Conservation (phyloP, 2,113 vertebrate species). For the Solea senegalensis region DNA sequence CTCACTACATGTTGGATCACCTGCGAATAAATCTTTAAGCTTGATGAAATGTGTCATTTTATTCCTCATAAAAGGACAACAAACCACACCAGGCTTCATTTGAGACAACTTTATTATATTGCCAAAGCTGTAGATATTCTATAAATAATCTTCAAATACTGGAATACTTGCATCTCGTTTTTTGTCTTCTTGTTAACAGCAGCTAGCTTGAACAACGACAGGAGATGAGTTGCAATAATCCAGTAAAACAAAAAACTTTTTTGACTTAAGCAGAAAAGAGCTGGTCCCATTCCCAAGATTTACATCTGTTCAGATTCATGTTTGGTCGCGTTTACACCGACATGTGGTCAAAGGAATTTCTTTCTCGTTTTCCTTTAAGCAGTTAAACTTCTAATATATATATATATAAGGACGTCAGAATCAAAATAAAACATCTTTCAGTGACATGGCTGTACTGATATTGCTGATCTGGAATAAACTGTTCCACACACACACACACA, state of each 20-base stretch:
- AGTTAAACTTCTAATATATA: slow-evolving; percentile 51
- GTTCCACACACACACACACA: slow-evolving; percentile 28
- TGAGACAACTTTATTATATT: slow-evolving; percentile 83
- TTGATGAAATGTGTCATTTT: neutral
- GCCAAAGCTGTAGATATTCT: slow-evolving; percentile 83
- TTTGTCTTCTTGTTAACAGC: slow-evolving; percentile 53
- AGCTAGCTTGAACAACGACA: slow-evolving; percentile 49
- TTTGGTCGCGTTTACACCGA: slow-evolving; percentile 16
- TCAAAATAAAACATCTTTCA: slow-evolving; percentile 57
- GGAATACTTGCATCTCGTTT: slow-evolving; percentile 73
- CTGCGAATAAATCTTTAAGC: too few species aligned
- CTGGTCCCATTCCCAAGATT: slow-evolving; percentile 11
- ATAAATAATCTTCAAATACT: slow-evolving; percentile 77
- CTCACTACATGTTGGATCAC: too few species aligned
- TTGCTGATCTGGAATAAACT: slow-evolving; percentile 70
- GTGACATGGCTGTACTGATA: slow-evolving; percentile 55
- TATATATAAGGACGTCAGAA: slow-evolving; percentile 39
- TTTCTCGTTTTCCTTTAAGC: slow-evolving; percentile 29
- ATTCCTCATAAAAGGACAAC: neutral
- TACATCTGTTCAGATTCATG: slow-evolving; percentile 7
- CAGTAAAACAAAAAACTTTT: slow-evolving; percentile 21
- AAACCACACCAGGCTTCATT: slow-evolving; percentile 32
- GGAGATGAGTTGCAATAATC: slow-evolving; percentile 46
- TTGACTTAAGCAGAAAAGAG: slow-evolving; percentile 23
- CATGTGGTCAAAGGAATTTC: neutral